Evolutionary conservation across 37 sponge, comb jelly and placozoan genomes (phyloP), one percentile per base, ranked within the genome.

Genomic region (Agelas oroides): DNA sequence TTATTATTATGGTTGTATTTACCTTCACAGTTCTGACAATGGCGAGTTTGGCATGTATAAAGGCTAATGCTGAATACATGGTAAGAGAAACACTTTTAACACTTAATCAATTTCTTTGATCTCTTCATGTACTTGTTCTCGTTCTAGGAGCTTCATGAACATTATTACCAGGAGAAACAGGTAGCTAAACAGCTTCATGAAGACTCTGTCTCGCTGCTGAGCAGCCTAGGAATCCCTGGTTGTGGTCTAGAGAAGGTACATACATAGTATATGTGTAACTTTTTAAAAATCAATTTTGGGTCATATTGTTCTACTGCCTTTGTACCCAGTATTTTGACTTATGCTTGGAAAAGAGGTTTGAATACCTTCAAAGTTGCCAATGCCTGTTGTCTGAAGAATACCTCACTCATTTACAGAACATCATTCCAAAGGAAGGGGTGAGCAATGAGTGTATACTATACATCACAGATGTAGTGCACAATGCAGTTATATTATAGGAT

Each of bases 371-470:
- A 20, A 14, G 25, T 2, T 59, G 79, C 54, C 90, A 89, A 53
- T 71, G 77, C 14, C 63, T 89, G 31, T 71, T 89, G 21, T 79
- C 78, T 25, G 40, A 60, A 2, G n/a, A 46, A 0, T 59, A 23
- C 59, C 15, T 89, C 53, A 25, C 85, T 24, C 73, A 40, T 15
- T 61, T 89, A 5, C 38, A 27, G 27, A 65, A 40, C 18, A 41
- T 79, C 19, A 55, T 84, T 18, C 73, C 78, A 8, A 84, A 33
- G 33, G 90, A 89, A 30, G 53, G 53, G 59, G 90, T 84, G 24
- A 66, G 84, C 14, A 46, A 8, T 46, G 3, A 8, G 46, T 46
- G 8, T n/a, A n/a, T n/a, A n/a, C n/a, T n/a, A n/a, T n/a, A n/a
- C n/a, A n/a, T n/a, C n/a, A n/a, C n/a, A n/a, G n/a, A n/a, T n/a